Conservation (phyloP, 2,113 vertebrate genomes). For the Girardinichthys multiradiatus region DNA sequence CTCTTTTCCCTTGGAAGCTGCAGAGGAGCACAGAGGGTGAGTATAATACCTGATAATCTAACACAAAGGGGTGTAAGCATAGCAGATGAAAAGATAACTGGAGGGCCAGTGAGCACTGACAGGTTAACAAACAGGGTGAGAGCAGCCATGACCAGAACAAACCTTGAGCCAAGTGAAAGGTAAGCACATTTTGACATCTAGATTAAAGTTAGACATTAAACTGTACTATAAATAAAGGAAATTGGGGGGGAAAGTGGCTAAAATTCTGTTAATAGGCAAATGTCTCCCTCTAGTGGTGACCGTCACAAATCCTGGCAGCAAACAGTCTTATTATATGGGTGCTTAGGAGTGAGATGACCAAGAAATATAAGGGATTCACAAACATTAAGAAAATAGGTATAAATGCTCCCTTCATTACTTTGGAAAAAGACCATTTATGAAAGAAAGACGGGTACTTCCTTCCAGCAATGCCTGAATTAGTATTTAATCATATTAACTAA, state of each 20-base stretch:
- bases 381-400: not conserved
- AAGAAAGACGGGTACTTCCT: not conserved
- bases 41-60: conserved; percentile 9
- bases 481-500: no score
- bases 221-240: not conserved
- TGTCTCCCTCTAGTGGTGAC: conserved; percentile 66
- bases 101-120: not conserved
- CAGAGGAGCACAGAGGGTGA: conserved; percentile 1
- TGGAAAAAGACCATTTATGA: not conserved
- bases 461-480: not conserved
- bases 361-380: not conserved
- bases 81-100: conserved; percentile 19
- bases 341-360: not conserved
- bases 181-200: not conserved
- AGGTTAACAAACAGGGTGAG: conserved; percentile 4
- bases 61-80: conserved; percentile 17
- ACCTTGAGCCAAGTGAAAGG: conserved; percentile 11
- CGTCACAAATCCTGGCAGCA: not conserved
- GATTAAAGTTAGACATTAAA: not conserved
- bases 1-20: not conserved
- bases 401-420: not conserved
- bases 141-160: not conserved
- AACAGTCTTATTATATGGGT: not conserved
- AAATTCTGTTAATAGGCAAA: not conserved
- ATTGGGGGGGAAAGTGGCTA: not conserved